A percentile compares a stretch with the other conserved stretches of the same genome.
Conservation (phyloP, 1,140 invertebrate genomes). For the Bombus affinis region DNA sequence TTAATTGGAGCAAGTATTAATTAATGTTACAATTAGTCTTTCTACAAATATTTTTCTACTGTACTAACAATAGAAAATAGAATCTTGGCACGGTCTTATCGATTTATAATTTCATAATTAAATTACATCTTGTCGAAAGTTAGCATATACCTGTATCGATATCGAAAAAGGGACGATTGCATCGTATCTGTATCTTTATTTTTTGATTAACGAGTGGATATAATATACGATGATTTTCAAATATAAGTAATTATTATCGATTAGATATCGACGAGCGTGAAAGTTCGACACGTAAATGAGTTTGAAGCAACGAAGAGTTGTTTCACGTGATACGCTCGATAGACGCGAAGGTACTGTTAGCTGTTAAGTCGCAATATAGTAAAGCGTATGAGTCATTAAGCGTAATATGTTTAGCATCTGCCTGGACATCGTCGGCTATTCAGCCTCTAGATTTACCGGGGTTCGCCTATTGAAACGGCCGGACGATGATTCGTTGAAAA, state of each 20-base stretch:
- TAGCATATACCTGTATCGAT: background rate
- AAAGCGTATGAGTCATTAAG: constrained; percentile 3
- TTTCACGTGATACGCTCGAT: background rate
- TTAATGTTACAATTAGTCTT: background rate
- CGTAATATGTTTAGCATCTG: constrained; percentile 18
- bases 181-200: background rate
- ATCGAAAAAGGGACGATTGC: background rate
- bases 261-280: constrained; percentile 9
- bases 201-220: background rate
- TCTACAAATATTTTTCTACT: background rate
- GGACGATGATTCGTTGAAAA: constrained; percentile 12
- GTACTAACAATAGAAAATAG: background rate
- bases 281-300: constrained; percentile 29
- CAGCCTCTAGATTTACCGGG: background rate
- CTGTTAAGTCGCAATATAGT: constrained; percentile 12
- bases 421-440: background rate
- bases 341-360: background rate
- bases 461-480: background rate
- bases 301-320: constrained; percentile 10
- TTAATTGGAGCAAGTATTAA: background rate
- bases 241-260: background rate
- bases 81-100: background rate
- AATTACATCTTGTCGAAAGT: background rate
- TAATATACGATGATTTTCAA: background rate
- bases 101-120: background rate